Conservation (phyloP, 92 coral and sea anemone genomes). For the Muricea muricata region DNA sequence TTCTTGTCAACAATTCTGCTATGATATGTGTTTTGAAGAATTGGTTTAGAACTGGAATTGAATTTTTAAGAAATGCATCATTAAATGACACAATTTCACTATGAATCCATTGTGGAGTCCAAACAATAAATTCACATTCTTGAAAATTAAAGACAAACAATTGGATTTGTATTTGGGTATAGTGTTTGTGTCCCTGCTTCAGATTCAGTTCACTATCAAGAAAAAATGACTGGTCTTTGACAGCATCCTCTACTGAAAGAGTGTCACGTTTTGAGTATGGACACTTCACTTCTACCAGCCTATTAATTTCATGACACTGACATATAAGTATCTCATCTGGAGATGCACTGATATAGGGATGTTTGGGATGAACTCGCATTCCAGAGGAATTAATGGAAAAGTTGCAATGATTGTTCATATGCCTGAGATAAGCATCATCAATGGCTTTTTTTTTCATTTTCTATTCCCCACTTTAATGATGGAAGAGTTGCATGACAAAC, state of each 20-base stretch:
- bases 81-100: slow-evolving; percentile 16
- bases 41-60: neutral
- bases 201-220: slow-evolving; percentile 41
- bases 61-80: slow-evolving; percentile 11
- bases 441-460: slow-evolving; percentile 8
- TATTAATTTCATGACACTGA: slow-evolving; percentile 33
- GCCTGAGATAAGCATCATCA: neutral
- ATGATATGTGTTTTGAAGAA: slow-evolving; percentile 29
- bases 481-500: neutral
- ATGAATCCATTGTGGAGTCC: slow-evolving; percentile 36
- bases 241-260: slow-evolving; percentile 31
- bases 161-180: slow-evolving; percentile 67
- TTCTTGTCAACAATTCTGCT: slow-evolving; percentile 59
- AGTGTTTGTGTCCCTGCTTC: slow-evolving; percentile 42
- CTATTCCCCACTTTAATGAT: slow-evolving; percentile 14
- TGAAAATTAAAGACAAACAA: slow-evolving; percentile 47
- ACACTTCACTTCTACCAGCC: slow-evolving; percentile 54
- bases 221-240: slow-evolving; percentile 46
- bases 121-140: slow-evolving; percentile 17
- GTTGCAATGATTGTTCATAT: neutral
- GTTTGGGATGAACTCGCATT: slow-evolving; percentile 3
- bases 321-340: slow-evolving; percentile 55
- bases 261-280: slow-evolving; percentile 45
- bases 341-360: slow-evolving; percentile 40
- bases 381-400: slow-evolving; percentile 40